Evolutionary conservation across 1,140 invertebrate species (phyloP).

Genomic region (Eriosoma lanigerum): DNA sequence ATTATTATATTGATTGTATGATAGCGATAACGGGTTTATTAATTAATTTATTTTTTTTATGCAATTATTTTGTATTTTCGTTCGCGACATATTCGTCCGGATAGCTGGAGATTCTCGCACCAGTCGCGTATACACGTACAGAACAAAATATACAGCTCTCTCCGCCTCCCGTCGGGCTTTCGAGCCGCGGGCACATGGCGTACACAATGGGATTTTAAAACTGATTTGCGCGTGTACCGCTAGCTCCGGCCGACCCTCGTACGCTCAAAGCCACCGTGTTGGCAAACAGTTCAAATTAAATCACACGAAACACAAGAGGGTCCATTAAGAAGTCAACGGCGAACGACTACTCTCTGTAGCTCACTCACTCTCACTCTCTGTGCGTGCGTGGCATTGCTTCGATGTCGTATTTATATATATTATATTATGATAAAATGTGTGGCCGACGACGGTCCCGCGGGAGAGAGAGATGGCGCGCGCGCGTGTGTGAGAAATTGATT

Average conservation of each 20-base stretch:
- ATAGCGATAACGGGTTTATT: background rate
- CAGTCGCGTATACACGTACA: background rate
- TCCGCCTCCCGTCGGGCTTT: background rate
- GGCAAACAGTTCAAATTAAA: constrained; percentile 50
- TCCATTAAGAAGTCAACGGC: constrained; percentile 46
- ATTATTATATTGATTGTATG: background rate
- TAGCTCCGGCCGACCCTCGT: background rate
- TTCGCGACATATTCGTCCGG: background rate
- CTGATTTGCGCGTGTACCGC: constrained; percentile 22
- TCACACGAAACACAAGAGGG: constrained; percentile 49
- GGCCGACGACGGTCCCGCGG: no score
- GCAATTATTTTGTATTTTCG: no score
- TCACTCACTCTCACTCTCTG: no score
- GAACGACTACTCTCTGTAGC: no score
- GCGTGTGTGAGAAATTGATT: no score
- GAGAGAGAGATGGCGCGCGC: no score
- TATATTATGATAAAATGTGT: no score
- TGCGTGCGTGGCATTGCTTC: no score
- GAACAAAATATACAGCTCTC: background rate
- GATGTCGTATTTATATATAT: no score
- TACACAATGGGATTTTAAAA: constrained; percentile 27
- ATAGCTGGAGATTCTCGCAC: no score
- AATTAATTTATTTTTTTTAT: background rate
- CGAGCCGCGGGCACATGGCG: background rate
- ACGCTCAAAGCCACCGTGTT: background rate